phyloP scores from a whole-genome alignment of 2,797 vertebrate species.

The Hoplostethus atlanticus region DNA sequence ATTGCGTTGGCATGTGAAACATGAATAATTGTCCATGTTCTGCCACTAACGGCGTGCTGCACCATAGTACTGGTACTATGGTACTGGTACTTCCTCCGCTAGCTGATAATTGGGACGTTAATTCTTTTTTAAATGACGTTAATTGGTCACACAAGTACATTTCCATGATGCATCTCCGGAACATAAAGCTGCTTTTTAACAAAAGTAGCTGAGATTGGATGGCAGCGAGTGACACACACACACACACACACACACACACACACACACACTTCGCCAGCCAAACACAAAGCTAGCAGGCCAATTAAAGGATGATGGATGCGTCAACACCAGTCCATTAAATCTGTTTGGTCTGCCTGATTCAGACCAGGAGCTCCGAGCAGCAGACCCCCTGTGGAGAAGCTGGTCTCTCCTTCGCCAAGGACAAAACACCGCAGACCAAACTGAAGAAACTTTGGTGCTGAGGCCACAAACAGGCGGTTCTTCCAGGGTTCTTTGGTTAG shows the following conservation, averaged over 20 bases:
- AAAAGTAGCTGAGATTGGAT: constrained; percentile 14
- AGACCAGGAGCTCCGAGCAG: background rate
- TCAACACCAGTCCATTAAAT: constrained; percentile 72
- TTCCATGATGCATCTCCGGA: constrained; percentile 57
- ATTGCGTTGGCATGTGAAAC: constrained; percentile 73
- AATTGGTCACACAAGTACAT: constrained; percentile 66
- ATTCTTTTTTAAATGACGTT: constrained; percentile 68
- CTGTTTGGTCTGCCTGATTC: constrained; percentile 23
- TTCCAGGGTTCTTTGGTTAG: no score
- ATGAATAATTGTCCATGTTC: constrained; percentile 79
- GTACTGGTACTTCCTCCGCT: constrained; percentile 50
- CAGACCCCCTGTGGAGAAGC: constrained; percentile 47
- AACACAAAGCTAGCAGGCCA: constrained; percentile 52
- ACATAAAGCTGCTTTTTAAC: constrained; percentile 43
- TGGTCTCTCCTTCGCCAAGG: constrained; percentile 63
- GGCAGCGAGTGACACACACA: constrained; percentile 25
- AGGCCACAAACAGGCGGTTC: no score
- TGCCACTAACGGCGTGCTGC: constrained; percentile 39
- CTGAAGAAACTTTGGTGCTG: background rate
- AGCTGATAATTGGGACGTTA: constrained; percentile 76
- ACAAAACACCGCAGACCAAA: constrained; percentile 32
- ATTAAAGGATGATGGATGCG: constrained; percentile 73
- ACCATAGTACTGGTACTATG: no score
- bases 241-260: constrained; percentile 23
- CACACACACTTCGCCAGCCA: background rate